Percentiles rank a stretch among this genome's conserved stretches.
Conservation (phyloP, 2,113 vertebrate species). For the Diphyllodes magnificus region DNA sequence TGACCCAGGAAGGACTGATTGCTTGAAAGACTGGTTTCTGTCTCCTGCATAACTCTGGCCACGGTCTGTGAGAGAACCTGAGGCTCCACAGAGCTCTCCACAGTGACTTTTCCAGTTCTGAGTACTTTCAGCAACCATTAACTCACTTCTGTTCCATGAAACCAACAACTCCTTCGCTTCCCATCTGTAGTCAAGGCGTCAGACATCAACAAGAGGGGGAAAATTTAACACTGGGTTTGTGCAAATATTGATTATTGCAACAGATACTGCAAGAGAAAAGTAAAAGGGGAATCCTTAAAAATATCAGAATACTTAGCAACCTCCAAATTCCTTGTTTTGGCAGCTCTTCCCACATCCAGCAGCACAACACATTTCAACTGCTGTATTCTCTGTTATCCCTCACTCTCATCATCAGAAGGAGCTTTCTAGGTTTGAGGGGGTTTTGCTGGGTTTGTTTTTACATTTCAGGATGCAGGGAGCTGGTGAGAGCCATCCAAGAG, state of each 20-base stretch:
- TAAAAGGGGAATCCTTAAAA: neutral
- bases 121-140: neutral
- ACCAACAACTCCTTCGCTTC: neutral
- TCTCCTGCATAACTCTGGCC: neutral
- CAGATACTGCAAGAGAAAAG: neutral
- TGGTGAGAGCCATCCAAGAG: neutral
- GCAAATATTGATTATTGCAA: neutral
- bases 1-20: neutral
- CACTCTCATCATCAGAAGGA: neutral
- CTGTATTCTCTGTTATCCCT: neutral
- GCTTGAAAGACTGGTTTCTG: neutral
- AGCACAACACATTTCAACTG: accelerated
- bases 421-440: neutral
- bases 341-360: neutral
- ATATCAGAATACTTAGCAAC: neutral
- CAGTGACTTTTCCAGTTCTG: neutral
- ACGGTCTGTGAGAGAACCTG: neutral
- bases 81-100: neutral
- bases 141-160: neutral
- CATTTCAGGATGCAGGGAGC: neutral
- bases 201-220: neutral
- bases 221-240: neutral
- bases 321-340: neutral
- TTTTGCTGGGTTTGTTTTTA: accelerated
- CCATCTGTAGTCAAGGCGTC: accelerated